These are phyloP conservation scores for Nyctibius bracteatus DNA, from an alignment of 2,113 vertebrate species.

Conservation along the genomic window DNA sequence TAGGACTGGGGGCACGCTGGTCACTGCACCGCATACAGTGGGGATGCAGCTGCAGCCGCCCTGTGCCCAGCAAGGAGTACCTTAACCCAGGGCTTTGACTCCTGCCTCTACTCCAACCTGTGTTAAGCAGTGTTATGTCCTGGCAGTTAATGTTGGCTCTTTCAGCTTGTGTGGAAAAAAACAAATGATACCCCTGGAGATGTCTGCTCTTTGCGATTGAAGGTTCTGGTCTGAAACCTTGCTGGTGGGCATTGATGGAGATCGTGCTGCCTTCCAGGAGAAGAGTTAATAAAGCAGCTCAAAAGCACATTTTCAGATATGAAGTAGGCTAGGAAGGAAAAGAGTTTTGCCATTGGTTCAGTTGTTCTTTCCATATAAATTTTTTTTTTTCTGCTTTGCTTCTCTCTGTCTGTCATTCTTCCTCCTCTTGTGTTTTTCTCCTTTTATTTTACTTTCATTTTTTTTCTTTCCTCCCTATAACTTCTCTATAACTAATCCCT, in stretches of 20 bases:
- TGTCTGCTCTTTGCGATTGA: background rate
- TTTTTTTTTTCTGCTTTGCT: fast-evolving
- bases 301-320: background rate
- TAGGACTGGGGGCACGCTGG: fast-evolving
- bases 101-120: background rate
- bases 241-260: background rate
- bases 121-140: background rate
- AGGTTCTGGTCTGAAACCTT: background rate
- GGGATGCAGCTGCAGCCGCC: background rate
- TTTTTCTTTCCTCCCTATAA: background rate
- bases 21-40: fast-evolving
- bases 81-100: background rate
- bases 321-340: background rate
- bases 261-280: background rate
- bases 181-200: fast-evolving
- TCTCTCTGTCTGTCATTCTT: background rate
- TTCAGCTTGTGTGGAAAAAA: background rate
- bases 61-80: background rate
- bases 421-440: background rate
- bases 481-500: background rate
- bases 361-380: background rate
- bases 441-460: too few relatives aligned
- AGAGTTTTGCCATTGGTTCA: background rate
- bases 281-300: background rate
- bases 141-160: background rate